Conservation (phyloP, 2,113 vertebrate species). For the Colinus virginianus region DNA sequence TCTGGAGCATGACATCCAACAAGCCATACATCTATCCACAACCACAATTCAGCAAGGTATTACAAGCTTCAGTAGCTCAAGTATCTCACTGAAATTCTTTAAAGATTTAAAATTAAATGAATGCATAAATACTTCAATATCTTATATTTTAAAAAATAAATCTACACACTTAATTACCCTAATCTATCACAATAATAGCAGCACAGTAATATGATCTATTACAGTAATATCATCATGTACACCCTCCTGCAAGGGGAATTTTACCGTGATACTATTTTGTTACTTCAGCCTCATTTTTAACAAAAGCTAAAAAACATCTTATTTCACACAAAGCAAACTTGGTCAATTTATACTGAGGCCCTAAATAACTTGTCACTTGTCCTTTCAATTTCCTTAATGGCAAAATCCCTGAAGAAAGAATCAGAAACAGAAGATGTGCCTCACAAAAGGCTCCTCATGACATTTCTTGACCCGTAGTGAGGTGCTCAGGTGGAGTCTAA, state of each 20-base stretch:
- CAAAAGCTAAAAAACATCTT: slow-evolving; percentile 21
- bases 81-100: background rate
- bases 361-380: slow-evolving; percentile 20
- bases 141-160: background rate
- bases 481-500: slow-evolving; percentile 24
- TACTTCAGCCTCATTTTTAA: slow-evolving; percentile 35
- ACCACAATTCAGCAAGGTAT: background rate
- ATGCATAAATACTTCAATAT: background rate
- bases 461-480: background rate
- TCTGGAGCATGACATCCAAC: background rate
- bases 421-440: background rate
- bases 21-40: background rate
- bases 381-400: slow-evolving; percentile 22
- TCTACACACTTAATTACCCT: background rate
- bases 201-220: background rate
- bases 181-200: background rate
- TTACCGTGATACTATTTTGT: slow-evolving; percentile 2
- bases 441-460: background rate
- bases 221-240: background rate
- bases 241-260: slow-evolving; percentile 19
- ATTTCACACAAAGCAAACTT: slow-evolving; percentile 5
- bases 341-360: background rate
- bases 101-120: background rate
- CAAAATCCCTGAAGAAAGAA: background rate
- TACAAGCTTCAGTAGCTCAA: background rate